These are phyloP conservation scores for Adoxophyes honmai DNA, from an alignment of 1,140 invertebrate genomes.

Conservation along the genomic window DNA sequence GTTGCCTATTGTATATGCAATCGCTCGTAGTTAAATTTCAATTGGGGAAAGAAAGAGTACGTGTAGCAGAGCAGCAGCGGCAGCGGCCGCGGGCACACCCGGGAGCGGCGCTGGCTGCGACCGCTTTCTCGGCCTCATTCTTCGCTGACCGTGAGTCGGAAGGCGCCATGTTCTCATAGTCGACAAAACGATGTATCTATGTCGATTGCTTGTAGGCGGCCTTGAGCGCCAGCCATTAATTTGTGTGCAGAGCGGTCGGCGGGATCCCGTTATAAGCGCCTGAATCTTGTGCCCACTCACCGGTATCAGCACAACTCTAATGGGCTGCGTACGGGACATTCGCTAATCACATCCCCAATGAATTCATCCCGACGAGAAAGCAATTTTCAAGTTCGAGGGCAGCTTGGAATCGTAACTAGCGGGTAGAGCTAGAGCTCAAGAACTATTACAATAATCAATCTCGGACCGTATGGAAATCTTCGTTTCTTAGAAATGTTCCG, in stretches of 20 bases:
- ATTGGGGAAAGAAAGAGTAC: neutral
- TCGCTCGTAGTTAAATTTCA: neutral
- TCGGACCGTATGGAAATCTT: conserved; percentile 1
- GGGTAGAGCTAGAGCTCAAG: neutral
- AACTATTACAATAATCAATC: conserved; percentile 2
- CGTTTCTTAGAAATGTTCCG: neutral
- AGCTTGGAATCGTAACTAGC: conserved; percentile 2
- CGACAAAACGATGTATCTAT: conserved; percentile 70
- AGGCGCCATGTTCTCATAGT: conserved; percentile 62
- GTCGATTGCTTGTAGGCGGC: conserved; percentile 70
- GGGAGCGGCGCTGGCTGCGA: conserved; percentile 29
- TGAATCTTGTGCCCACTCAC: conserved; percentile 52
- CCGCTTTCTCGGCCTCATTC: conserved; percentile 67
- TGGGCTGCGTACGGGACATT: conserved; percentile 27
- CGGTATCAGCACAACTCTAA: conserved; percentile 36
- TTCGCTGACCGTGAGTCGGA: conserved; percentile 39
- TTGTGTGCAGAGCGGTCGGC: conserved; percentile 65
- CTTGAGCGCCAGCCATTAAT: conserved; percentile 71
- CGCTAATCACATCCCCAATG: conserved; percentile 24
- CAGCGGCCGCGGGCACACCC: conserved; percentile 10
- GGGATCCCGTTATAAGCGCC: conserved; percentile 61
- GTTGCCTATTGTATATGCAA: neutral
- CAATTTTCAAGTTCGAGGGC: conserved; percentile 5
- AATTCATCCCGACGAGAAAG: neutral
- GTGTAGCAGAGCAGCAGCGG: neutral